Base-by-base conservation (phyloP, 2,113 vertebrate genomes). In the Gallinago undulata region DNA sequence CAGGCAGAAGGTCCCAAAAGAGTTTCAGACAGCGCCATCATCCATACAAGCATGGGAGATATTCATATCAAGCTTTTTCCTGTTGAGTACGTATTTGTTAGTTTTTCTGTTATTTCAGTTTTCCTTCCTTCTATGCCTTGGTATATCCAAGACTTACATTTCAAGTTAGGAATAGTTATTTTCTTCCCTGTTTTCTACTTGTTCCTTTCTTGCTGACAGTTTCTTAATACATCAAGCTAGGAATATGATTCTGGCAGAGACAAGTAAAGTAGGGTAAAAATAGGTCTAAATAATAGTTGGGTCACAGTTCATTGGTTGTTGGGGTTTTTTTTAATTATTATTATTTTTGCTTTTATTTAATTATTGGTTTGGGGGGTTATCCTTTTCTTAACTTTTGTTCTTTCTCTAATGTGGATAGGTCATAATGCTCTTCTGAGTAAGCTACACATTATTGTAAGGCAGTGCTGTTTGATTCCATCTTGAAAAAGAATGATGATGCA, bases 21-120 rank as follows among this genome's bases (percentile, higher is more conserved):
- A 70, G 99, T 99, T 77, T 99, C 99, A 17, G 99, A 99, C 96
- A 99, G 99, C 75, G 99, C 99, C 86, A 99, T 99, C 97, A 99
- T 99, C 91, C 99, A 99, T 95, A 99, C 99, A 92, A 99, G 99
- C 96, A 99, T 99, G 99, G 99, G 99, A 91, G 99, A 99, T 97
- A 99, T 99, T 94, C 99, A 99, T 90, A 98, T 99, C 96, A 99
- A 99, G 91, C 99, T 99, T n/a, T 99, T 99, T 95, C 99, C 99
- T 56, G 99, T 99, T 45, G 99, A 99, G 99, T 99, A 98, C 17
- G 99, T 98, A 80, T 76, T 76, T 75, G 13, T 23, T 68, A 84
- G 11, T 64, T 96, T 73, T 91, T 83, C 15, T 78, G 5, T 69
- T 87, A 59, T 7, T 79, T 60, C 3, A 0, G 8, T 89, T 68